A percentile compares a stretch with the other conserved stretches of the same genome.
phyloP scores from a whole-genome alignment of 2,797 vertebrate genomes.

The Zenarchopterus dispar region DNA sequence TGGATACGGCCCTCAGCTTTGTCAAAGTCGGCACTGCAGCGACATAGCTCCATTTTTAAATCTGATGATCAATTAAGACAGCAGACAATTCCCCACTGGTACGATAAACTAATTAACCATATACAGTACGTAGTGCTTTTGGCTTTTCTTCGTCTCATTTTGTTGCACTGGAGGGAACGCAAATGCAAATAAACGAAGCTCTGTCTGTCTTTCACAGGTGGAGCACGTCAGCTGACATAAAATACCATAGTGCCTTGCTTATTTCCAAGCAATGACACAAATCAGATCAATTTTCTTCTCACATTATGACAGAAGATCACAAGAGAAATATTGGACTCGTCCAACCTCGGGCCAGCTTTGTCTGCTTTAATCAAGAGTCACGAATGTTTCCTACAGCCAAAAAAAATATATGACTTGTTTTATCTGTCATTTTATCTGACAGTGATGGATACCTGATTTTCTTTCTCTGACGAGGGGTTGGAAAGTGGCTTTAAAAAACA shows the following conservation, averaged over 20 bases:
- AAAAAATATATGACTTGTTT: constrained; percentile 45
- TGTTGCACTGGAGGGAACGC: constrained; percentile 55
- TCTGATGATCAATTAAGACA: constrained; percentile 42
- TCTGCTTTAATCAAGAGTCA: constrained; percentile 66
- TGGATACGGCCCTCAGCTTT: constrained; percentile 45
- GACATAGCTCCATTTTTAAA: constrained; percentile 55
- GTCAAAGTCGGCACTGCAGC: constrained; percentile 43
- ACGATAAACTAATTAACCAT: constrained; percentile 56
- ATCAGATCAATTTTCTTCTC: constrained; percentile 25
- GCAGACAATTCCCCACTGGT: constrained; percentile 40
- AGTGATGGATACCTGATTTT: constrained; percentile 48
- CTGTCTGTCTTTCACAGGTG: constrained; percentile 50
- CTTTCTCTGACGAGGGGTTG: constrained; percentile 6
- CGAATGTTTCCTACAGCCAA: constrained; percentile 41
- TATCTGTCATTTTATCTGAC: constrained; percentile 52
- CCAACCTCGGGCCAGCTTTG: constrained; percentile 42
- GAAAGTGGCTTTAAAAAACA: constrained; percentile 46
- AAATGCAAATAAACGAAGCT: constrained; percentile 61
- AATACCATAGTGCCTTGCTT: constrained; percentile 10
- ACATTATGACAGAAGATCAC: constrained; percentile 35
- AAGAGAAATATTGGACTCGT: constrained; percentile 44
- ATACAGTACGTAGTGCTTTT: constrained; percentile 30
- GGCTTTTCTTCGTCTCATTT: constrained; percentile 58
- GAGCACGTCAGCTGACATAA: constrained; percentile 26
- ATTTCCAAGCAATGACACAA: constrained; percentile 20